These are phyloP conservation scores for Sarcophaga peregrina DNA, from an alignment of 1,140 invertebrate species.

Conservation along the genomic window DNA sequence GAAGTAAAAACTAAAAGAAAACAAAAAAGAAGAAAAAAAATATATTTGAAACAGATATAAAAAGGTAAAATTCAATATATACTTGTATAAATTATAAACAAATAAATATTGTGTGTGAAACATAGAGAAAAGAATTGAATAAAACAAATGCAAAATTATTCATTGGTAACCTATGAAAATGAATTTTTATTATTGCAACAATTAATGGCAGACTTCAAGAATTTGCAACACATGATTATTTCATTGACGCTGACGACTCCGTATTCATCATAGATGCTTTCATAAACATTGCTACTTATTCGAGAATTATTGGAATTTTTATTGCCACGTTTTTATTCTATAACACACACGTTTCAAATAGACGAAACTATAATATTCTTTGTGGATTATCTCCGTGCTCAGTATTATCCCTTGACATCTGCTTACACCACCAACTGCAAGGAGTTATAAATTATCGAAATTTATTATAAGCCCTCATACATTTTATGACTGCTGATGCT, in stretches of 20 bases:
- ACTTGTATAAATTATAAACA: background rate
- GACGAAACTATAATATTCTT: too few species aligned
- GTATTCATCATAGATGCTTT: too few species aligned
- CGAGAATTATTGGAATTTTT: too few species aligned
- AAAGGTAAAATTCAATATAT: background rate
- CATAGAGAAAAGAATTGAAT: background rate
- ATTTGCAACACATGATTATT: background rate
- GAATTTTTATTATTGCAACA: background rate
- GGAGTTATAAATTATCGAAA: too few species aligned
- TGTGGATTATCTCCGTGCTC: too few species aligned
- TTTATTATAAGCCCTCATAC: too few species aligned
- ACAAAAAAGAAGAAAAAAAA: background rate
- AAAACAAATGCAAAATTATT: background rate
- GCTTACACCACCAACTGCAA: too few species aligned
- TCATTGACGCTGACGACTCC: background rate
- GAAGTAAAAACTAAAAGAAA: background rate
- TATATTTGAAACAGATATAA: background rate
- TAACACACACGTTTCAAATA: too few species aligned
- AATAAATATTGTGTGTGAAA: background rate
- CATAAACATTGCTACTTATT: too few species aligned
- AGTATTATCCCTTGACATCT: too few species aligned
- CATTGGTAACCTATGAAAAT: background rate
- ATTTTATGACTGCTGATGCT: too few species aligned
- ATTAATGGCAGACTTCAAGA: constrained; percentile 7
- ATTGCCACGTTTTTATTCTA: too few species aligned